Percentiles rank a stretch among this genome's conserved stretches.
phyloP scores from a whole-genome alignment of 2,888 invertebrate species.

The Drosophila melanocephala region DNA sequence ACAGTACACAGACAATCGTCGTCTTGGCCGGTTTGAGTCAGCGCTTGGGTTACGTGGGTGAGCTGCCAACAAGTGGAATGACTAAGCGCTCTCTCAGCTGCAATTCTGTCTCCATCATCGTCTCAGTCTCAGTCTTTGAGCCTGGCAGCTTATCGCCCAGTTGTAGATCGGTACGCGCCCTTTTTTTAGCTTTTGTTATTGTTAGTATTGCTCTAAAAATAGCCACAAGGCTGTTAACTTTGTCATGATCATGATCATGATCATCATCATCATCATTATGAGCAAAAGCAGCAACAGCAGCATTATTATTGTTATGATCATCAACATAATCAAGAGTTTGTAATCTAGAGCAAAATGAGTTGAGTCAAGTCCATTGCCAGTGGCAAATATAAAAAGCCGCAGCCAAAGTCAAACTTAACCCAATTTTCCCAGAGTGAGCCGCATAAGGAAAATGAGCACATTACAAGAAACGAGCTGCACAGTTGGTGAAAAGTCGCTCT shows the following conservation, averaged over 20 bases:
- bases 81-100: conserved; percentile 64
- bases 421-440: conserved; percentile 68
- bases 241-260: conserved; percentile 34
- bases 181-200: conserved; percentile 30
- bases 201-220: conserved; percentile 64
- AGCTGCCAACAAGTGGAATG: conserved; percentile 78
- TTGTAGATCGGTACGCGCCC: conserved; percentile 73
- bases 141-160: conserved; percentile 64
- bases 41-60: conserved; percentile 75
- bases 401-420: conserved; percentile 70
- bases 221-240: conserved; percentile 64
- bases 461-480: conserved; percentile 59
- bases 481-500: conserved; percentile 50
- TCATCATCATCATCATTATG: conserved; percentile 34
- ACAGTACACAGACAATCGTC: conserved; percentile 21
- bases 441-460: conserved; percentile 81
- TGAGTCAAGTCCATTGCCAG: conserved; percentile 56
- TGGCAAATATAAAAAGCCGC: conserved; percentile 19
- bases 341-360: conserved; percentile 58
- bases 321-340: conserved; percentile 31
- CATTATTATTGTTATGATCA: conserved; percentile 33
- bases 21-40: conserved; percentile 53
- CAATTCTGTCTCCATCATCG: conserved; percentile 9
- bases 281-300: conserved; percentile 16
- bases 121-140: conserved; percentile 1